Evolutionary conservation across 1,140 invertebrate species (phyloP).

Genomic region (Heliconius melpomene): DNA sequence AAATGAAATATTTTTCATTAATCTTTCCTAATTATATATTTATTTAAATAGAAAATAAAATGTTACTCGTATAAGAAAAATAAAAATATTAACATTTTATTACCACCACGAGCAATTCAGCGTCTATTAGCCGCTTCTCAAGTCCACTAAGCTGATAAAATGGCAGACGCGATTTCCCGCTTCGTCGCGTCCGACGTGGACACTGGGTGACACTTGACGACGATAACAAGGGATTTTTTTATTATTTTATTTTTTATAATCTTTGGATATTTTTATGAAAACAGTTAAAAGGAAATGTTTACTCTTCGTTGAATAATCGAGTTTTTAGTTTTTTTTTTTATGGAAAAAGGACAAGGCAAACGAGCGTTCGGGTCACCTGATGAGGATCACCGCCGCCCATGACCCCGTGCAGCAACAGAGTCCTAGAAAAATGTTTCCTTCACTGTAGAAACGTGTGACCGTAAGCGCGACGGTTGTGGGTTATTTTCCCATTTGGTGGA

Average conservation of each 20-base stretch:
- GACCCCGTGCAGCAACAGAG: too few species aligned
- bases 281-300: background rate
- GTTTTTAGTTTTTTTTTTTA: background rate
- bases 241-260: background rate
- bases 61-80: too few species aligned
- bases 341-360: too few species aligned
- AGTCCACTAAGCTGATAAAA: conserved; percentile 6
- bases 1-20: too few species aligned
- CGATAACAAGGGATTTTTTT: background rate
- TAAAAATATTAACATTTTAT: too few species aligned
- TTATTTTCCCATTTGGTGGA: background rate
- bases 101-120: background rate
- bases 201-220: background rate
- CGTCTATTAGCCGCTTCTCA: background rate
- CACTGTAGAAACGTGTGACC: too few species aligned
- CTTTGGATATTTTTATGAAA: background rate
- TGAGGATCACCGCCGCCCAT: too few species aligned
- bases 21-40: too few species aligned
- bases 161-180: background rate
- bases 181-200: background rate
- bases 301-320: background rate
- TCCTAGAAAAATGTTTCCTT: too few species aligned
- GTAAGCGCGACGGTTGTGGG: too few species aligned
- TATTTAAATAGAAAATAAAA: too few species aligned
- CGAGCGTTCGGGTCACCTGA: too few species aligned